phyloP scores from a whole-genome alignment of 2,888 invertebrate species.

The Hyposoter dolosus region DNA sequence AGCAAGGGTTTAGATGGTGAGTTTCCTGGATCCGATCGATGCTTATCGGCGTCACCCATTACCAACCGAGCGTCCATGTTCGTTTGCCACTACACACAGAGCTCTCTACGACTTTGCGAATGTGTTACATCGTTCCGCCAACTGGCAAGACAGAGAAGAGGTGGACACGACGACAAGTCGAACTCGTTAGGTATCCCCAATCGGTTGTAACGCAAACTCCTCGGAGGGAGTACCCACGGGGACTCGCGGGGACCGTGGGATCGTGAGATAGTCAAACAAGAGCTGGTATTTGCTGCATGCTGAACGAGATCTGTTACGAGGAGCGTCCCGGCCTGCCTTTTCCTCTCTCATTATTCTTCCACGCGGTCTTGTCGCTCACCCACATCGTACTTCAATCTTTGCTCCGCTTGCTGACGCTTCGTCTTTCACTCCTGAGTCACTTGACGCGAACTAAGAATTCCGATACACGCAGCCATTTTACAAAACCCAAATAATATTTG shows the following conservation, averaged over 20 bases:
- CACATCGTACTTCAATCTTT: conserved; percentile 24
- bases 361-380: conserved; percentile 10
- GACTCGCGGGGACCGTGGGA: conserved; percentile 71
- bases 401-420: background rate
- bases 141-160: conserved; percentile 14
- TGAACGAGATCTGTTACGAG: conserved; percentile 81
- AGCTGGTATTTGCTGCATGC: conserved; percentile 68
- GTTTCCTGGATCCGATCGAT: conserved; percentile 68
- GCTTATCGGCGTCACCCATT: conserved; percentile 62
- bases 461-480: background rate
- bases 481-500: background rate
- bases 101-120: conserved; percentile 14
- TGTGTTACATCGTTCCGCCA: conserved; percentile 47
- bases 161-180: conserved; percentile 65
- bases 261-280: conserved; percentile 84
- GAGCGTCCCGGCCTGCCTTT: conserved; percentile 64
- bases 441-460: background rate
- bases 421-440: conserved; percentile 16
- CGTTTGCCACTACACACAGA: conserved; percentile 60
- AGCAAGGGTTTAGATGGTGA: conserved; percentile 24
- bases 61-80: conserved; percentile 55
- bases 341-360: background rate
- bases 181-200: conserved; percentile 68
- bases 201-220: conserved; percentile 66
- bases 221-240: conserved; percentile 4